These are phyloP conservation scores for Mus spicilegus DNA, from an alignment of 2,113 vertebrate genomes.

Conservation along the genomic window DNA sequence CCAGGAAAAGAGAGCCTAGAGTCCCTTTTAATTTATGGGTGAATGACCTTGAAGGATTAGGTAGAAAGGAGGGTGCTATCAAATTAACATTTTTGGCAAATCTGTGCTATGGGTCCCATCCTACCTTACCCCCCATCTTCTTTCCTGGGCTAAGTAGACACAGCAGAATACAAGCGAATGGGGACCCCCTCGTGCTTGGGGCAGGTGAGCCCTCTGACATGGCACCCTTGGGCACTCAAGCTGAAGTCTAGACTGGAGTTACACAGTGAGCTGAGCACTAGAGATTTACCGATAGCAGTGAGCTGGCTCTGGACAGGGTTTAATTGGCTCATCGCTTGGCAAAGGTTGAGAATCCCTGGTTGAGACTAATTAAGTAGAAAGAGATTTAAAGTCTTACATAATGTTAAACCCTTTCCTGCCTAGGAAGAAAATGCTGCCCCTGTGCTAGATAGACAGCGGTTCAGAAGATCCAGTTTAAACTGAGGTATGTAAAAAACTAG, in stretches of 20 bases:
- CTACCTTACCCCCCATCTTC: background rate
- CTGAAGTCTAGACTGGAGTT: background rate
- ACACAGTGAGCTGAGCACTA: background rate
- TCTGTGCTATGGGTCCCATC: too few species aligned
- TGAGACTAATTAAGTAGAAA: slow-evolving; percentile 39
- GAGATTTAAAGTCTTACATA: slow-evolving; percentile 53
- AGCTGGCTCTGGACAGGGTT: background rate
- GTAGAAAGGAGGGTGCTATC: fast-evolving
- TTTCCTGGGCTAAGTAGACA: background rate
- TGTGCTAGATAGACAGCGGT: slow-evolving; percentile 68
- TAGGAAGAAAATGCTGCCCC: slow-evolving; percentile 73
- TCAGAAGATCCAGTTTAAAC: slow-evolving; percentile 66
- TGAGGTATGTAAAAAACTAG: slow-evolving; percentile 70
- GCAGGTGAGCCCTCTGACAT: too few species aligned
- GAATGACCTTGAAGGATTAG: background rate
- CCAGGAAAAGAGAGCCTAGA: background rate
- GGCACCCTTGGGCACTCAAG: background rate
- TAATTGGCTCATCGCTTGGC: background rate
- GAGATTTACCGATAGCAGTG: background rate
- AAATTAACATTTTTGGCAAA: background rate
- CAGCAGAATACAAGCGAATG: background rate
- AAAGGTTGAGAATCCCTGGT: slow-evolving; percentile 80
- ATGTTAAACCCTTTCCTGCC: slow-evolving; percentile 78
- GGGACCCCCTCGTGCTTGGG: background rate
- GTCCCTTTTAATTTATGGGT: background rate